Percentiles rank a stretch among this genome's conserved stretches.
Conservation (phyloP, 92 coral and sea anemone genomes). For the Heteractis magnifica region DNA sequence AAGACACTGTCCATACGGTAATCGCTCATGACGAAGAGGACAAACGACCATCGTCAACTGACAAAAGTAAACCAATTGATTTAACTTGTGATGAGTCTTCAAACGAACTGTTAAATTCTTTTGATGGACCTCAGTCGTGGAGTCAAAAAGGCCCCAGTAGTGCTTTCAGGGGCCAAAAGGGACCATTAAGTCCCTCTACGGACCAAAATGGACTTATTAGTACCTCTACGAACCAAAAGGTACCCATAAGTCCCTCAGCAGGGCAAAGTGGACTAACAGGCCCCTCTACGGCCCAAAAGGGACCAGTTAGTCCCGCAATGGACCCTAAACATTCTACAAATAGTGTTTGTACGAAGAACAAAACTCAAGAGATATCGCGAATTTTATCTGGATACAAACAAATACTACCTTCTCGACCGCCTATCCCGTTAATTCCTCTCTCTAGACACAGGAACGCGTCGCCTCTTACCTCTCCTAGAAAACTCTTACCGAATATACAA, state of each 20-base stretch:
- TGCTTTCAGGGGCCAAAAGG: background rate
- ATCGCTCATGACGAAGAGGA: constrained; percentile 48
- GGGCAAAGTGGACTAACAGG: background rate
- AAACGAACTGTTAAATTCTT: constrained; percentile 15
- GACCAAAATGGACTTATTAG: constrained; percentile 11
- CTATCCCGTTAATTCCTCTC: constrained; percentile 8
- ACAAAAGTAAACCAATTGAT: constrained; percentile 10
- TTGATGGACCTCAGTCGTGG: background rate
- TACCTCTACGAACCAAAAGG: constrained; percentile 1
- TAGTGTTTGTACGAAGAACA: constrained; percentile 5
- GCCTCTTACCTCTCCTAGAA: constrained; percentile 42
- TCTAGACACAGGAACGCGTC: constrained; percentile 3
- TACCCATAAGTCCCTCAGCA: background rate
- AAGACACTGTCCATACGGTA: constrained; percentile 45
- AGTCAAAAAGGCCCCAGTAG: background rate
- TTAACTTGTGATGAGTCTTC: constrained; percentile 28
- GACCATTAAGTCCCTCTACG: constrained; percentile 13
- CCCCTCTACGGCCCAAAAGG: constrained; percentile 14
- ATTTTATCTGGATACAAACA: constrained; percentile 39
- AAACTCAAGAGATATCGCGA: constrained; percentile 22
- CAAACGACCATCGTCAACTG: background rate
- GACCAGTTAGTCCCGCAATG: background rate
- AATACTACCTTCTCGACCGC: constrained; percentile 37
- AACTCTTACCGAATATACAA: constrained; percentile 49
- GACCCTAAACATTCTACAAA: background rate